Evolutionary conservation across 2,888 invertebrate species (phyloP).

Genomic region (Eulithis prunata): DNA sequence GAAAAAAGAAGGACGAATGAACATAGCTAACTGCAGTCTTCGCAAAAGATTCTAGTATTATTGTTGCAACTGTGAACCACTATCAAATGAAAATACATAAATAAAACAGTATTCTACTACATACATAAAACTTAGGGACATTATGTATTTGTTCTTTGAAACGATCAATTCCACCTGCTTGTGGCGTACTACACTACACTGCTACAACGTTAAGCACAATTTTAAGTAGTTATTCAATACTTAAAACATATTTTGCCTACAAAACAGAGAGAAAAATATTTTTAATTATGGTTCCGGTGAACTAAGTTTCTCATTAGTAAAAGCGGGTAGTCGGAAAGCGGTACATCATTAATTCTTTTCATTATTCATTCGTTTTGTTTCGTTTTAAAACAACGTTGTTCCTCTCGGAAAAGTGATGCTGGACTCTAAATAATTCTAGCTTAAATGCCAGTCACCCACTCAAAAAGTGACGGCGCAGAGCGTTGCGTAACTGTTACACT

Average conservation of each 20-base stretch:
- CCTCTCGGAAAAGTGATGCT: not conserved
- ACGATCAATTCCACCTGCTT: not conserved
- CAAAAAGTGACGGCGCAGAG: too few relatives aligned
- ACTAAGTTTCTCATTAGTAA: slow-evolving; percentile 51
- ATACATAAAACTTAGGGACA: not conserved
- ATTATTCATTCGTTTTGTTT: slow-evolving; percentile 35
- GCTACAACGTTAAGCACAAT: too few relatives aligned
- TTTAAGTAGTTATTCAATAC: too few relatives aligned
- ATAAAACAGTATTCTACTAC: too few relatives aligned
- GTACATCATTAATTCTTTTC: slow-evolving; percentile 45
- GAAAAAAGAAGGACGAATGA: not conserved
- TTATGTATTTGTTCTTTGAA: too few relatives aligned
- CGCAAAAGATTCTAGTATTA: too few relatives aligned
- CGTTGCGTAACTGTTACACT: too few relatives aligned
- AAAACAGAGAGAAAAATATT: slow-evolving; percentile 21
- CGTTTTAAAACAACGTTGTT: slow-evolving; percentile 13
- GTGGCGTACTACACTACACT: too few relatives aligned
- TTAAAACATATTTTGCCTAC: slow-evolving; percentile 1
- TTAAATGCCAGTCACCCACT: too few relatives aligned
- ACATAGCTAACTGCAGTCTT: not conserved
- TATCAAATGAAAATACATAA: too few relatives aligned
- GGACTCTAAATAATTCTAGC: not conserved
- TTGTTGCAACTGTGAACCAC: too few relatives aligned
- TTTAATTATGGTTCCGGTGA: slow-evolving; percentile 46
- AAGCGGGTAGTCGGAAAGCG: slow-evolving; percentile 34